Evolutionary conservation across 2,888 invertebrate species (phyloP), one percentile per base, ranked within the genome.

Genomic region (Sarcophaga subvicina): DNA sequence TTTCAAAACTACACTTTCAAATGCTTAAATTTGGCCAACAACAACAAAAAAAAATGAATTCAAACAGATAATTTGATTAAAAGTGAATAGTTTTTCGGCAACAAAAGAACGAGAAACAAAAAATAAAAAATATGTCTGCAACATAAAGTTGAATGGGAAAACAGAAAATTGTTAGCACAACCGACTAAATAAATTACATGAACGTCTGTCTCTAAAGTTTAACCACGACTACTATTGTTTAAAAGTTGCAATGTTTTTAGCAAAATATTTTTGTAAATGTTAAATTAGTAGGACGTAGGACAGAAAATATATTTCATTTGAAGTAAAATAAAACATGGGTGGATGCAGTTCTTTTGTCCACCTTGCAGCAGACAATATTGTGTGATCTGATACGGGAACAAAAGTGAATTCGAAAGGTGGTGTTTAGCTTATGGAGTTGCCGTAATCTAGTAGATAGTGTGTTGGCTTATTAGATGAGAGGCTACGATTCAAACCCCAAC

Each of bases 1-100:
- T 83, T 86, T 62, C 11, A 66, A 86, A 75, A 37, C 10, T 37
- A 37, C 37, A 37, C 2, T 37, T 37, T 83, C 73, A 75, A 83
- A 86, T 75, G 73, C 70, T 80, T 78, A 54, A 67, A 59, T 54
- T 67, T 76, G 49, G 37, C 10, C 3, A 20, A 70, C 22, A 49
- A 66, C 59, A 66, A 70, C 5, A 69, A 27, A 11, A 60, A 3
- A 37, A 20, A 62, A 45, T 47, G 2, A 14, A 14, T 54, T 17
- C 17, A 22, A 71, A 37, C 27, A n/a, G 8, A 62, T 70, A 81
- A 75, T 76, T 75, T 81, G 63, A 70, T 81, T 75, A 70, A 63
- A 63, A 63, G 54, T 17, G 47, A 59, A 45, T 60, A n/a, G 25
- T 25, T 67, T 67, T 2, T 14, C 5, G 6, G 22, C 11, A n/a